Percentiles rank a stretch among this genome's conserved stretches.
phyloP scores from a whole-genome alignment of 2,888 invertebrate species.

The Hydriomena furcata region DNA sequence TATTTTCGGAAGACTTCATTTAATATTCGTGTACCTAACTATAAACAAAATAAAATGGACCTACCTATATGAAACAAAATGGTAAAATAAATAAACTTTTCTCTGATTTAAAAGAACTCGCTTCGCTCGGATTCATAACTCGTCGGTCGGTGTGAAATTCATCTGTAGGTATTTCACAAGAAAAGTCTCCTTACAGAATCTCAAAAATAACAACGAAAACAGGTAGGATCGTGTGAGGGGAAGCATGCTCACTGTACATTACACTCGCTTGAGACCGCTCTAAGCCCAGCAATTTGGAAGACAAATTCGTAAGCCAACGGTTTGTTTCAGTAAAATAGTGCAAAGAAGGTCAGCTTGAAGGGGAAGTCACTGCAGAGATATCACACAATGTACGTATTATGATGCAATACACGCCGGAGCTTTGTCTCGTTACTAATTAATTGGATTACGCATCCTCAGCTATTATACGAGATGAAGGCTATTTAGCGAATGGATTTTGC shows the following conservation, averaged over 20 bases:
- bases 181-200: slow-evolving; percentile 25
- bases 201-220: slow-evolving; percentile 29
- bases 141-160: slow-evolving; percentile 24
- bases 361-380: slow-evolving; percentile 32
- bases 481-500: slow-evolving; percentile 72
- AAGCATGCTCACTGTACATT: slow-evolving; percentile 32
- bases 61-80: too few species aligned
- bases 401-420: slow-evolving; percentile 59
- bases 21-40: too few species aligned
- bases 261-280: slow-evolving; percentile 39
- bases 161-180: slow-evolving; percentile 30
- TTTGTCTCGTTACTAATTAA: slow-evolving; percentile 70
- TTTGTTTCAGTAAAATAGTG: slow-evolving; percentile 42
- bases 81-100: too few species aligned
- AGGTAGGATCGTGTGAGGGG: slow-evolving; percentile 30
- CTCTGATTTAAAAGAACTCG: too few species aligned
- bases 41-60: too few species aligned
- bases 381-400: slow-evolving; percentile 31
- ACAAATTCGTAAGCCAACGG: slow-evolving; percentile 45
- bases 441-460: slow-evolving; percentile 69
- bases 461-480: slow-evolving; percentile 70
- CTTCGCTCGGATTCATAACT: slow-evolving; percentile 8
- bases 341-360: slow-evolving; percentile 34
- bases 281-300: slow-evolving; percentile 42
- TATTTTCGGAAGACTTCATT: too few species aligned